A percentile compares a stretch with the other conserved stretches of the same genome.
phyloP scores from a whole-genome alignment of 2,797 vertebrate genomes.

The Scolopax rusticola region DNA sequence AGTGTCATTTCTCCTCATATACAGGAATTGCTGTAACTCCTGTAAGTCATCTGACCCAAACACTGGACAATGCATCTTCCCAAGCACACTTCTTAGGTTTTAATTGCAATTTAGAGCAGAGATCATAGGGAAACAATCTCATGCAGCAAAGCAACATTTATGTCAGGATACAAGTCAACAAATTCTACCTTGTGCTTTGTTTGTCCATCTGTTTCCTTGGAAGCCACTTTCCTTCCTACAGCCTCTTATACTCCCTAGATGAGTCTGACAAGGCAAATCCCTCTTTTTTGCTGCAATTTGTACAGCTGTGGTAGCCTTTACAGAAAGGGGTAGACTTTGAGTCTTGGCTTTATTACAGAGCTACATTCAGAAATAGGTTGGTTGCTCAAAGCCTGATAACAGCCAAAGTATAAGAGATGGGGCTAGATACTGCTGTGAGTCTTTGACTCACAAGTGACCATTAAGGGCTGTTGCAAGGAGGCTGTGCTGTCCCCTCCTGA shows the following conservation, averaged over 20 bases:
- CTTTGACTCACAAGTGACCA: background rate
- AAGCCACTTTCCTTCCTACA: background rate
- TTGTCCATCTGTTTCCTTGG: background rate
- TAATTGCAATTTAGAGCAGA: background rate
- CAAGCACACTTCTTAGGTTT: background rate
- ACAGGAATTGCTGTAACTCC: background rate
- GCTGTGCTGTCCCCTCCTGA: accelerated
- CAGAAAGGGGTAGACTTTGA: background rate
- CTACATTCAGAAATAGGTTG: background rate
- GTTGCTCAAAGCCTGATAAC: background rate
- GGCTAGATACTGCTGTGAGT: background rate
- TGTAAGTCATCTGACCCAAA: background rate
- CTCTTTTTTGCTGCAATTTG: background rate
- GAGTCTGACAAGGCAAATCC: background rate
- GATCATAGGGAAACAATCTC: background rate
- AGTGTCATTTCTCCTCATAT: background rate
- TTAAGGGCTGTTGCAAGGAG: background rate
- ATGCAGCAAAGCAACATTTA: background rate
- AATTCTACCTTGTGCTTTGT: background rate
- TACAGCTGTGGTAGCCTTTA: background rate
- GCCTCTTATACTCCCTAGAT: background rate
- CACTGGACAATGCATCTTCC: background rate
- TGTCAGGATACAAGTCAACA: background rate
- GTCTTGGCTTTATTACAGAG: background rate
- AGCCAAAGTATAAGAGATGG: background rate